Evolutionary conservation across 1,140 invertebrate species (phyloP), one percentile per base, ranked within the genome.

Genomic region (Paraescarpia echinospica): DNA sequence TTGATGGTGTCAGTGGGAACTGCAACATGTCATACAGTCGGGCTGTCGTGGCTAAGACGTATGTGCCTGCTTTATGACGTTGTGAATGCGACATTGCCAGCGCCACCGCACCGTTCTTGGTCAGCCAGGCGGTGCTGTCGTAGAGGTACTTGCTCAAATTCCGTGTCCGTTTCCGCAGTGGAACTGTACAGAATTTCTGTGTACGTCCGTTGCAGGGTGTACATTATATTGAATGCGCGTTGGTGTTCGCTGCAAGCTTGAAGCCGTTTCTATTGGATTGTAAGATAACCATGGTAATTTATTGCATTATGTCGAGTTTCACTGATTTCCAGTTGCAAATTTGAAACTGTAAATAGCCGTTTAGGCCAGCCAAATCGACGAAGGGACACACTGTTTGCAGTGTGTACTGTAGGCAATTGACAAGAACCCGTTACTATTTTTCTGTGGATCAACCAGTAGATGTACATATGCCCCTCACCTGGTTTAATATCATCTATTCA

Each of bases 221-320:
- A 77, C 59, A 77, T 77, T 27, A 77, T 22, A 77, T 6, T 77
- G 59, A 77, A 41, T 12, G 41, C 41, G 41, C 41, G 41, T 41
- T 41, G 12, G 59, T 31, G 59, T 77, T 77, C 22, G 59, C 59
- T 27, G 22, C 59, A 77, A 77, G 59, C 59, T 77, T 77, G 59
- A 77, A 77, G 4, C 59, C 59, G 59, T 77, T 77, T 77, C 59
- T 77, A 77, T 77, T 77, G 14, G 59, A 77, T 31, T 77, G 59
- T 77, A 77, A 27, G 59, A 77, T 77, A 77, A 77, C 8, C 59
- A 77, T 77, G 59, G 59, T 77, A 77, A 77, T 77, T 77, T 77
- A 77, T 77, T 77, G 59, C 59, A 77, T 77, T 77, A 31, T 77
- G 59, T 77, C 59, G 59, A 77, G 59, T 77, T 77, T 77, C 59